Evolutionary conservation across 2,888 invertebrate genomes (phyloP).

Genomic region (Mesorhabditis sp.): DNA sequence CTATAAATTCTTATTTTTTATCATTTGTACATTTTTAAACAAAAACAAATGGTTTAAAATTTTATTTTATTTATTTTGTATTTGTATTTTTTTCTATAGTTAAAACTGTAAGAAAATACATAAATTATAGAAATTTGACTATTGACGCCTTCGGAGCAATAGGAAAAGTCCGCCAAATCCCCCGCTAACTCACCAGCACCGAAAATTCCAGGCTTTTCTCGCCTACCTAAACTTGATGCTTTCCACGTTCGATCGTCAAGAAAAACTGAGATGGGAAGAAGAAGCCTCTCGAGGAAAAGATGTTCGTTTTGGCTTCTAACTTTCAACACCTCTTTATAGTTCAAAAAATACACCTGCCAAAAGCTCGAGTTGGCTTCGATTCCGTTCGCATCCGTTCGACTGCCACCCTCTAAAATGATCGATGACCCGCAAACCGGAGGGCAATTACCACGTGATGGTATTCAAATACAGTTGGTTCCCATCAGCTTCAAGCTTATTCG

Average conservation of each 20-base stretch:
- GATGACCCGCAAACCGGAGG: constrained; percentile 21
- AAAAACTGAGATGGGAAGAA: constrained; percentile 3
- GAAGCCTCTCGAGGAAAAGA: background rate
- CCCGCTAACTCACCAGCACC: background rate
- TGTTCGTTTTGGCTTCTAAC: background rate
- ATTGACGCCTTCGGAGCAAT: too few relatives aligned
- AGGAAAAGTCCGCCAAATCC: too few relatives aligned
- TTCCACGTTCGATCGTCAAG: background rate
- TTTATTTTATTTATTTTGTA: too few relatives aligned
- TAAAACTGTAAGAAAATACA: too few relatives aligned
- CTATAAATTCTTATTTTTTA: too few relatives aligned
- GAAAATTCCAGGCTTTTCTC: background rate
- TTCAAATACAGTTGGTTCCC: constrained; percentile 11
- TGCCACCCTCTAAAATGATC: constrained; percentile 20
- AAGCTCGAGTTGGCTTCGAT: constrained; percentile 13
- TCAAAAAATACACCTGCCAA: constrained; percentile 12
- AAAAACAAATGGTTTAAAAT: too few relatives aligned
- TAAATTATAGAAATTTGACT: too few relatives aligned
- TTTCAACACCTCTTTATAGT: background rate
- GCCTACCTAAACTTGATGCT: background rate
- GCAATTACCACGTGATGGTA: constrained; percentile 10
- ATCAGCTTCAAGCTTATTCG: background rate
- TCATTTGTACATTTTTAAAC: too few relatives aligned
- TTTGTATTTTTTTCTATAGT: too few relatives aligned
- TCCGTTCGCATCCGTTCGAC: constrained; percentile 15